Conservation (phyloP, 2,113 vertebrate genomes). For the Gallinago paraguaiae region DNA sequence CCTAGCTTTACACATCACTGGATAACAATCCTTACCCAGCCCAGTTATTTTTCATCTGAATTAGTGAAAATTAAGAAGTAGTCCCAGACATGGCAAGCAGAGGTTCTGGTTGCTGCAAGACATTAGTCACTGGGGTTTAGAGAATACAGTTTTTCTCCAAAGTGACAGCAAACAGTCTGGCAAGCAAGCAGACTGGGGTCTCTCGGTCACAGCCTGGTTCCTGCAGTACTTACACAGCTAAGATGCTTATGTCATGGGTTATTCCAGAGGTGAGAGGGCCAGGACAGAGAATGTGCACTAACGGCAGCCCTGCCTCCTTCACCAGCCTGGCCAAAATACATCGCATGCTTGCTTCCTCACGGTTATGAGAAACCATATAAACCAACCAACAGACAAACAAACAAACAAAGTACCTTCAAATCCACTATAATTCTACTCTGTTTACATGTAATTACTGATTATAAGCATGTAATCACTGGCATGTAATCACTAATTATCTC, state of each 20-base stretch:
- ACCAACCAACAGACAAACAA: background rate
- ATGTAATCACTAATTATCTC: conserved; percentile 24
- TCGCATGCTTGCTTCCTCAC: background rate
- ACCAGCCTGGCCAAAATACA: background rate
- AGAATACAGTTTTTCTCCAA: background rate
- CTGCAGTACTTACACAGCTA: accelerated
- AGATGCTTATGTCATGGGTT: background rate
- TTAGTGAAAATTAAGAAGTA: background rate
- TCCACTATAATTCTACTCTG: background rate
- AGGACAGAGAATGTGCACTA: background rate
- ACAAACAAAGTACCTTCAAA: background rate
- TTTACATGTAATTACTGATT: conserved; percentile 3
- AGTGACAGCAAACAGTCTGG: background rate
- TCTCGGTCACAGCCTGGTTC: background rate
- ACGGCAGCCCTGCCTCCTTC: background rate
- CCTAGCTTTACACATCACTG: background rate
- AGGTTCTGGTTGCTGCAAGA: background rate
- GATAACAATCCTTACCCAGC: background rate
- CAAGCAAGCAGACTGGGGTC: background rate
- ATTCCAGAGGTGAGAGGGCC: background rate
- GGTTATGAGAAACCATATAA: background rate
- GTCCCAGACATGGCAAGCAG: background rate
- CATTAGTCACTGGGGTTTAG: background rate
- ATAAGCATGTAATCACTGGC: background rate
- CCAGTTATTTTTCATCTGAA: background rate